These are phyloP conservation scores for Butastur rufipennis DNA, from an alignment of 2,113 vertebrate species.

Conservation along the genomic window DNA sequence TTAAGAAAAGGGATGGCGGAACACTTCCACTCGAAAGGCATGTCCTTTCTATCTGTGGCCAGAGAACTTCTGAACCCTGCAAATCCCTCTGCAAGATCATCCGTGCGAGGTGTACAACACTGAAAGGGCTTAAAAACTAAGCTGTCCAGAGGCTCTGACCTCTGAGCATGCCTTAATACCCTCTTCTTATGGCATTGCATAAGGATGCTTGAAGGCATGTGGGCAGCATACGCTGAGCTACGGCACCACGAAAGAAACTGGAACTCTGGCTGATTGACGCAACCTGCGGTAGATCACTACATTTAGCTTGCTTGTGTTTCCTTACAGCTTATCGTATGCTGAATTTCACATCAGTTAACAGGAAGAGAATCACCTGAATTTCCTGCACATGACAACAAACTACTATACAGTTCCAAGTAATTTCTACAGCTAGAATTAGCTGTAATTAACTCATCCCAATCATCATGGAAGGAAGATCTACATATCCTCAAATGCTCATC, in stretches of 20 bases:
- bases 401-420: background rate
- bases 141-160: constrained; percentile 26
- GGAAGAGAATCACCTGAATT: background rate
- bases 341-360: background rate
- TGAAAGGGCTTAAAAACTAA: constrained; percentile 52
- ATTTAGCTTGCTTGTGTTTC: background rate
- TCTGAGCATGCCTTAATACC: constrained; percentile 38
- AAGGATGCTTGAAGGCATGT: background rate
- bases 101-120: background rate
- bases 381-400: background rate
- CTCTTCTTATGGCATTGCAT: constrained; percentile 28
- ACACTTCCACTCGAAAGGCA: background rate
- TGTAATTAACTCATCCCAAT: background rate
- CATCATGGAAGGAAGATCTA: background rate
- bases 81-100: constrained; percentile 48
- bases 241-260: background rate
- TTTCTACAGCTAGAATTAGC: background rate
- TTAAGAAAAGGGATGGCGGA: background rate
- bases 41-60: background rate
- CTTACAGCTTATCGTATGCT: background rate
- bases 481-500: background rate
- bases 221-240: background rate
- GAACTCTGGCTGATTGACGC: background rate
- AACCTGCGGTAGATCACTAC: background rate
- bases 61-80: constrained; percentile 8